These are phyloP conservation scores for Huso huso DNA, from an alignment of 2,797 vertebrate species.

Conservation along the genomic window DNA sequence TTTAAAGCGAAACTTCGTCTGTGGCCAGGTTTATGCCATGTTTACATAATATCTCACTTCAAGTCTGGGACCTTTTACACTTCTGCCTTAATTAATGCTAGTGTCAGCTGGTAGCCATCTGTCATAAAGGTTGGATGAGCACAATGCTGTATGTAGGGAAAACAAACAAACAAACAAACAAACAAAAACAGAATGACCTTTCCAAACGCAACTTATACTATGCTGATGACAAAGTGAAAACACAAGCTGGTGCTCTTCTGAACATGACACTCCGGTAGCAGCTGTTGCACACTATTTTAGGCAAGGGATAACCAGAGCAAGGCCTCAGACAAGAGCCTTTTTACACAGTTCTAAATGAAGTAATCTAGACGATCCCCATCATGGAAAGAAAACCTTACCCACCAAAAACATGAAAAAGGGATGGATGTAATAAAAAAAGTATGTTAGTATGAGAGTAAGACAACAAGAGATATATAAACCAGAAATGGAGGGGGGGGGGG, in stretches of 20 bases:
- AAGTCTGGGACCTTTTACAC: background rate
- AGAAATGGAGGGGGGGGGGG: too few species aligned
- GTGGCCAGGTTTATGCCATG: background rate
- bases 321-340: conserved; percentile 35
- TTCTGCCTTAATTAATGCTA: too few species aligned
- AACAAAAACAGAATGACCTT: conserved; percentile 46
- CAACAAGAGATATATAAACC: background rate
- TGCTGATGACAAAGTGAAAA: conserved; percentile 52
- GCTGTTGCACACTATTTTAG: conserved; percentile 67
- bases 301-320: conserved; percentile 42
- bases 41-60: background rate
- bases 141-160: too few species aligned
- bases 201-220: conserved; percentile 53
- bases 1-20: background rate
- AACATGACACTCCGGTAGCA: conserved; percentile 55
- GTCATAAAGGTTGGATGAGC: too few species aligned
- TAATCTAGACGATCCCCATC: background rate
- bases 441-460: background rate
- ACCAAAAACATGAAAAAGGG: background rate
- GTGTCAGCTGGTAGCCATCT: background rate
- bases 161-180: conserved; percentile 2
- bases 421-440: background rate
- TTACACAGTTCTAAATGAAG: conserved; percentile 18
- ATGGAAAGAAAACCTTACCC: conserved; percentile 2
- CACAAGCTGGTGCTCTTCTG: conserved; percentile 41